phyloP scores from a whole-genome alignment of 1,140 invertebrate genomes.

The Harpegnathos saltator region DNA sequence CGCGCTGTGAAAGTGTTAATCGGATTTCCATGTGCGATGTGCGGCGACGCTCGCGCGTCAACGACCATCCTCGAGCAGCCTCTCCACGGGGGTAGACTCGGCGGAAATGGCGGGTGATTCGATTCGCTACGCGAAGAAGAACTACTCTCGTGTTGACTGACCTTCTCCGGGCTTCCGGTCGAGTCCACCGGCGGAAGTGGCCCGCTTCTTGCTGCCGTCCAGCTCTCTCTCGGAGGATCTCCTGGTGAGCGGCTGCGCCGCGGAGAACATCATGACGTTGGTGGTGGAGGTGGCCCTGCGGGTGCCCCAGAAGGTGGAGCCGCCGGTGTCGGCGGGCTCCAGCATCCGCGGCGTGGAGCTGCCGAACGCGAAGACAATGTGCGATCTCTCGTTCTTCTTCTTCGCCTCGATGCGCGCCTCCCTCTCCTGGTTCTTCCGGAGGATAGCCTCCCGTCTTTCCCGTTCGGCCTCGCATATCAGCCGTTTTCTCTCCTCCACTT shows the following conservation, averaged over 20 bases:
- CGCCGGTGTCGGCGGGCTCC: conserved; percentile 92
- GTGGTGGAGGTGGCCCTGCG: conserved; percentile 94
- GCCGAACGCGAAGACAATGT: conserved; percentile 93
- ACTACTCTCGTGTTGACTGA: conserved; percentile 81
- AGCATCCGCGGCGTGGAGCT: conserved; percentile 95
- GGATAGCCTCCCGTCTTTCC: conserved; percentile 93
- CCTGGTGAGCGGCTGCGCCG: conserved; percentile 91
- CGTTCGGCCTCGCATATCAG: conserved; percentile 94
- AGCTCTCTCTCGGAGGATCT: conserved; percentile 93
- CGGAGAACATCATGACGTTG: conserved; percentile 91
- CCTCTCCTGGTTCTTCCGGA: conserved; percentile 93
- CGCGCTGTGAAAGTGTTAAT: conserved; percentile 57
- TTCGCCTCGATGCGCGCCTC: conserved; percentile 93
- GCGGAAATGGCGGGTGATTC: conserved; percentile 8
- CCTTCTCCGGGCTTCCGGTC: conserved; percentile 90
- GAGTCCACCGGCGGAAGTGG: conserved; percentile 90
- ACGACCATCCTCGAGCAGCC: conserved; percentile 4
- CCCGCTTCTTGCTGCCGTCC: conserved; percentile 93
- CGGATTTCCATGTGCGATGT: conserved; percentile 39
- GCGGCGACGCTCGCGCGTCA: background rate
- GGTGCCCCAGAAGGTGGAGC: conserved; percentile 91
- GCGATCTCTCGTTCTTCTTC: conserved; percentile 88
- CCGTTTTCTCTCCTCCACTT: conserved; percentile 95
- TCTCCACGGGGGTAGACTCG: background rate
- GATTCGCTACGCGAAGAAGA: too few relatives aligned